Base-by-base conservation (phyloP, 2,797 vertebrate genomes). In the Huso huso region DNA sequence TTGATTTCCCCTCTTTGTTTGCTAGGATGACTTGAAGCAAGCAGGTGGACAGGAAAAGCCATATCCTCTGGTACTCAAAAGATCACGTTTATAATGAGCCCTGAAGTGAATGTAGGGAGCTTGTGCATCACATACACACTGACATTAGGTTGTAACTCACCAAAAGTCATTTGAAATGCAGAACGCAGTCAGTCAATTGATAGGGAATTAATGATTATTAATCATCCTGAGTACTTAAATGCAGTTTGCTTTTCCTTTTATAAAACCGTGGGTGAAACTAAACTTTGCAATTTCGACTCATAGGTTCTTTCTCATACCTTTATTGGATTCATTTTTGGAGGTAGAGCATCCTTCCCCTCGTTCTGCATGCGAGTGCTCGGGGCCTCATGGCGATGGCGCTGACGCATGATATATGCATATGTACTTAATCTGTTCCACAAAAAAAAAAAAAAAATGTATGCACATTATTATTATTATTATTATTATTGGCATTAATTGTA, bases 341-440 rank as follows among this genome's bases (percentile, higher is more conserved):
- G 69, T 0, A 52, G 65, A 0, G 71, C 6, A 48, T 82, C 76
- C 50, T 76, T 82, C 63, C 70, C 69, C 2, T 73, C 23, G 37
- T 66, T 67, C 2, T 82, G 76, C 66, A 83, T 91, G 71, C 79
- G 82, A 4, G 13, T 60, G 67, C 86, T 88, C 69, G 88, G 88
- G 58, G 68, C 67, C 67, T 92, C 90, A 72, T 89, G 90, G 48
- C 90, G 90, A 69, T 94, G 93, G 10, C 94, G 91, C 80, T 95
- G 95, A 48, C 91, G 89, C 71, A 97, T 88, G 6, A 98, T 95
- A 81, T 97, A 99, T 76, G 98, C 95, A 1, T 95, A 98, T 0
- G 96, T 99, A 65, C 93, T 96, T 72, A 98, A 84, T 69, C 92
- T 91, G 86, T 96, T 90, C 90, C 91, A 92, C 85, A 93, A 92